A percentile compares a stretch with the other conserved stretches of the same genome.
Evolutionary conservation across 2,888 invertebrate species (phyloP).

Genomic region (Cephus rjabovi): DNA sequence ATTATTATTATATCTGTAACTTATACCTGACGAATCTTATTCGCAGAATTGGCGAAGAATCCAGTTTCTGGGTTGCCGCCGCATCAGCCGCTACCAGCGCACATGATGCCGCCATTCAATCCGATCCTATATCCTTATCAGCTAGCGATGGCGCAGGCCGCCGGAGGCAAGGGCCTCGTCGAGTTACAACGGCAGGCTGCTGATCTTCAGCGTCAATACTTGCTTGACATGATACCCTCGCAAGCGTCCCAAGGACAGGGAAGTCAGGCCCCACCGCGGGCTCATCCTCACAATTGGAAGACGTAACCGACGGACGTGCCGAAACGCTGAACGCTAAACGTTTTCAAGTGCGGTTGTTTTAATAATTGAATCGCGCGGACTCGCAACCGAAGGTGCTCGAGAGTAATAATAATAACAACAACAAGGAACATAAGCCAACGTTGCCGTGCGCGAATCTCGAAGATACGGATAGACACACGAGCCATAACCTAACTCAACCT

Average conservation of each 20-base stretch:
- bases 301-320: slow-evolving; percentile 68
- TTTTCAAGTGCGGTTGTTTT: neutral
- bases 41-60: slow-evolving; percentile 60
- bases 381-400: neutral
- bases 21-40: slow-evolving; percentile 6
- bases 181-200: slow-evolving; percentile 87
- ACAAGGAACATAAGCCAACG: neutral
- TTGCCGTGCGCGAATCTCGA: neutral
- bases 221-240: slow-evolving; percentile 94
- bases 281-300: slow-evolving; percentile 72
- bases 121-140: slow-evolving; percentile 91
- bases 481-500: neutral
- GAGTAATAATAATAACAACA: neutral
- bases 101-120: slow-evolving; percentile 87
- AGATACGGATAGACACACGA: neutral
- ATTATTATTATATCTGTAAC: neutral
- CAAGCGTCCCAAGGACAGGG: slow-evolving; percentile 67
- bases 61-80: slow-evolving; percentile 67
- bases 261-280: slow-evolving; percentile 63
- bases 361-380: neutral
- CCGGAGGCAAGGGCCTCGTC: slow-evolving; percentile 70
- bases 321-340: slow-evolving; percentile 10
- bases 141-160: slow-evolving; percentile 85
- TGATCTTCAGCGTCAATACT: slow-evolving; percentile 92
- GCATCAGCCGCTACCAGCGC: slow-evolving; percentile 78